A percentile compares a stretch with the other conserved stretches of the same genome.
These are phyloP conservation scores for Phthorimaea operculella DNA, from an alignment of 1,140 invertebrate genomes.

Conservation along the genomic window DNA sequence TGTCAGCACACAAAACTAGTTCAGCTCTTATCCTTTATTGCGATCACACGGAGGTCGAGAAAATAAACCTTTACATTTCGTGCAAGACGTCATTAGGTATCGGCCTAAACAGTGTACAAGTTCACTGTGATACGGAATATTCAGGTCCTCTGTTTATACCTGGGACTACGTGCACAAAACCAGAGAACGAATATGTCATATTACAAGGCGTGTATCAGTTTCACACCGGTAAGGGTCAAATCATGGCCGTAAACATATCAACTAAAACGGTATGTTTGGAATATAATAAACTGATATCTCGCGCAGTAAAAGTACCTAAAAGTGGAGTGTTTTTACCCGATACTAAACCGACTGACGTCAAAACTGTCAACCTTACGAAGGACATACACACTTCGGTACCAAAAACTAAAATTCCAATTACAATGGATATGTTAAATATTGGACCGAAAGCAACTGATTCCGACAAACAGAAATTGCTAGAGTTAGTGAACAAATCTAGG, in stretches of 20 bases:
- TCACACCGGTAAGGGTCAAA: background rate
- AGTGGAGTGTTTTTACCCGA: background rate
- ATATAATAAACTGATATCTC: constrained; percentile 6
- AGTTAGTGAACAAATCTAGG: constrained; percentile 7
- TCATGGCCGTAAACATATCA: background rate
- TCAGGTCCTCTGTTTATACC: constrained; percentile 5
- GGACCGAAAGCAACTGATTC: background rate
- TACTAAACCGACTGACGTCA: background rate
- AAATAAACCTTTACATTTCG: background rate
- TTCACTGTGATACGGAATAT: background rate
- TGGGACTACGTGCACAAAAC: constrained; percentile 9
- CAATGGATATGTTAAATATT: constrained; percentile 7
- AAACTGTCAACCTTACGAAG: background rate
- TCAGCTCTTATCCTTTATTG: constrained; percentile 5
- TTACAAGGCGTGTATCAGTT: constrained; percentile 10
- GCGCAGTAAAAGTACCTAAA: background rate
- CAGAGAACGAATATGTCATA: background rate
- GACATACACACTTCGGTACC: background rate
- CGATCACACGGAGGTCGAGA: background rate
- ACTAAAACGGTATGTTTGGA: background rate
- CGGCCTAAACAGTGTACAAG: background rate
- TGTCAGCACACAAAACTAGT: constrained; percentile 8
- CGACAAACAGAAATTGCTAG: background rate
- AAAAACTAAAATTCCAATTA: background rate
- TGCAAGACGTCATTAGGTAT: background rate